These are phyloP conservation scores for Psittacula derbiana DNA, from an alignment of 2,797 vertebrate species.

Conservation along the genomic window DNA sequence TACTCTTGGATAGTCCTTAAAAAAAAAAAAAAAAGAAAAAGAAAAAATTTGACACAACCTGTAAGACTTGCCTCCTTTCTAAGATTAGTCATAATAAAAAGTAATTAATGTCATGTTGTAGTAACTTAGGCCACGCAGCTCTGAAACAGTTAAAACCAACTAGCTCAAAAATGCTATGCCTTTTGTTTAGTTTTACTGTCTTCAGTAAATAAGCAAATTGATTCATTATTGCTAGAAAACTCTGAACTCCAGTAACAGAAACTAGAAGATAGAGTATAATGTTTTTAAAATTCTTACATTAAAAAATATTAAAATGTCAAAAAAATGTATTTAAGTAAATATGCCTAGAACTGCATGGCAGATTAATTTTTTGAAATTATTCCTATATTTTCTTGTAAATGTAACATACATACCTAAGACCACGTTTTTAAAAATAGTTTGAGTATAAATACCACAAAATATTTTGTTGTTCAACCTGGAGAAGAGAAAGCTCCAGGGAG, in stretches of 20 bases:
- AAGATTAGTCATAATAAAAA: not conserved
- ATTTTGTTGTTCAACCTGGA: not conserved
- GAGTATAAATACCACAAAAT: not conserved
- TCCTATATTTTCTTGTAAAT: not conserved
- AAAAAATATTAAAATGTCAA: not conserved
- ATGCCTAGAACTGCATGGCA: not conserved
- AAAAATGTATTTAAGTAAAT: not conserved
- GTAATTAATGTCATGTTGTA: not conserved
- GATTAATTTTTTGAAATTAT: not conserved
- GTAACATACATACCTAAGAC: not conserved
- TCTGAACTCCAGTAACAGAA: not conserved
- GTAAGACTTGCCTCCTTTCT: conserved; percentile 29
- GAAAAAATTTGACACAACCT: not conserved
- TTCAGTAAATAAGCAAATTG: not conserved
- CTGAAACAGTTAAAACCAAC: not conserved
- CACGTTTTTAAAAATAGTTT: not conserved
- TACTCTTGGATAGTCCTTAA: conserved; percentile 88
- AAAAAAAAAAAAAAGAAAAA: conserved; percentile 50
- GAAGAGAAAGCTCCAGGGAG: not conserved
- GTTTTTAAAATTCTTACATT: not conserved
- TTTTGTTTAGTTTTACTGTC: not conserved
- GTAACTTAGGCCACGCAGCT: not conserved
- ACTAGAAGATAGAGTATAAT: not conserved
- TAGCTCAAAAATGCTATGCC: not conserved
- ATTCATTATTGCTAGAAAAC: not conserved